These are phyloP conservation scores for Seladonia tumulorum DNA, from an alignment of 2,888 invertebrate genomes.

Conservation along the genomic window DNA sequence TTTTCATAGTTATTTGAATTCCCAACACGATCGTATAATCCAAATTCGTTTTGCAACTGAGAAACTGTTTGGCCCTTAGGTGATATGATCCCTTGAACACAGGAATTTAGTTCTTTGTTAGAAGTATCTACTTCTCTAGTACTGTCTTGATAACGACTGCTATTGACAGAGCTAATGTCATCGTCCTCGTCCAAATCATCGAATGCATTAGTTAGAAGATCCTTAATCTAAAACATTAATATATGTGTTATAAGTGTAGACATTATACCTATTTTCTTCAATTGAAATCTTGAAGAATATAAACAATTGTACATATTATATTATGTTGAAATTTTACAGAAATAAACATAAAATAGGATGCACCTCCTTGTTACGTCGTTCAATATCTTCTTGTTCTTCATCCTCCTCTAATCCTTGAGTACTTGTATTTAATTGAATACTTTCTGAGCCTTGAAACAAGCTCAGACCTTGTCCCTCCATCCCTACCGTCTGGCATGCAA, in stretches of 20 bases:
- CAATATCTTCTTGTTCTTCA: slow-evolving; percentile 90
- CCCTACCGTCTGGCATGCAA: slow-evolving; percentile 72
- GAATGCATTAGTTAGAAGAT: slow-evolving; percentile 88
- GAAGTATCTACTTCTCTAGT: slow-evolving; percentile 69
- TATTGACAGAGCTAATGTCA: slow-evolving; percentile 87
- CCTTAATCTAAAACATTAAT: slow-evolving; percentile 85
- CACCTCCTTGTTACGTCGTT: slow-evolving; percentile 89
- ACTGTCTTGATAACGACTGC: slow-evolving; percentile 79
- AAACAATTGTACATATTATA: neutral
- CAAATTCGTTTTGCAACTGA: slow-evolving; percentile 75
- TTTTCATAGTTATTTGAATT: slow-evolving; percentile 69
- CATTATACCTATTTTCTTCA: neutral
- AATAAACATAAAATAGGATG: slow-evolving; percentile 3
- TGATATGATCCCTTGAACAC: slow-evolving; percentile 49
- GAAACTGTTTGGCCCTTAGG: slow-evolving; percentile 72
- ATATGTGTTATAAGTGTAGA: neutral
- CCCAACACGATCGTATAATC: slow-evolving; percentile 65
- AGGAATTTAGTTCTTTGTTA: slow-evolving; percentile 62
- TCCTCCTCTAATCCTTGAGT: slow-evolving; percentile 88
- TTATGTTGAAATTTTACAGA: neutral
- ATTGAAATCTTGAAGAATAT: neutral
- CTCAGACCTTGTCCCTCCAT: slow-evolving; percentile 88
- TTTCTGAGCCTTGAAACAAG: slow-evolving; percentile 89
- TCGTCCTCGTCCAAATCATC: slow-evolving; percentile 89
- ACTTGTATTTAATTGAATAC: slow-evolving; percentile 88